A percentile compares a stretch with the other conserved stretches of the same genome.
Evolutionary conservation across 2,113 vertebrate genomes (phyloP).

Genomic region (Tragelaphus buxtoni): DNA sequence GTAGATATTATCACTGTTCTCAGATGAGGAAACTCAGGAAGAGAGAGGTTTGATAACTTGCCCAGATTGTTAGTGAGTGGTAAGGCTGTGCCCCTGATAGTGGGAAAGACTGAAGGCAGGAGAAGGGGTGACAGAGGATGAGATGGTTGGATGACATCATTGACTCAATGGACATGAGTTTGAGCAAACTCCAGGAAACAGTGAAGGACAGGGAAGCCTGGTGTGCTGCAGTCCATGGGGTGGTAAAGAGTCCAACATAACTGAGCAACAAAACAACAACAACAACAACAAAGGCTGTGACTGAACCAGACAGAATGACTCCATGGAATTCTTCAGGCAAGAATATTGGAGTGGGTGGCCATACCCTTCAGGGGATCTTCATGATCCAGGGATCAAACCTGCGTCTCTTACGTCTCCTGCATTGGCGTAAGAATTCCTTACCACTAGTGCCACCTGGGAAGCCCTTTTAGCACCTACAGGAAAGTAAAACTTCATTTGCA

Average conservation of each 20-base stretch:
- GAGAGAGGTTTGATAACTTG: background rate
- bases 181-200: background rate
- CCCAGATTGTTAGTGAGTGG: background rate
- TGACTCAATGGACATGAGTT: background rate
- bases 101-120: background rate
- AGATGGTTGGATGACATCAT: background rate
- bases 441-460: background rate
- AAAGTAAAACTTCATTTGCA: background rate
- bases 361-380: background rate
- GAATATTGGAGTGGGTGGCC: background rate
- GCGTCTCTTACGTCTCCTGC: background rate
- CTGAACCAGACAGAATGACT: background rate
- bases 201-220: background rate
- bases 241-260: background rate
- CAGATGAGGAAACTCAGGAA: background rate
- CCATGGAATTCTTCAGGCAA: background rate
- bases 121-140: background rate
- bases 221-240: background rate
- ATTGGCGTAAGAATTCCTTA: background rate
- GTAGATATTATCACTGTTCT: background rate
- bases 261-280: background rate
- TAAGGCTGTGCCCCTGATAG: background rate
- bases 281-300: background rate
- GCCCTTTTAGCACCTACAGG: background rate
- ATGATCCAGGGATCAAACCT: background rate